Evolutionary conservation across 2,113 vertebrate species (phyloP).

Genomic region (Tupaia chinensis): DNA sequence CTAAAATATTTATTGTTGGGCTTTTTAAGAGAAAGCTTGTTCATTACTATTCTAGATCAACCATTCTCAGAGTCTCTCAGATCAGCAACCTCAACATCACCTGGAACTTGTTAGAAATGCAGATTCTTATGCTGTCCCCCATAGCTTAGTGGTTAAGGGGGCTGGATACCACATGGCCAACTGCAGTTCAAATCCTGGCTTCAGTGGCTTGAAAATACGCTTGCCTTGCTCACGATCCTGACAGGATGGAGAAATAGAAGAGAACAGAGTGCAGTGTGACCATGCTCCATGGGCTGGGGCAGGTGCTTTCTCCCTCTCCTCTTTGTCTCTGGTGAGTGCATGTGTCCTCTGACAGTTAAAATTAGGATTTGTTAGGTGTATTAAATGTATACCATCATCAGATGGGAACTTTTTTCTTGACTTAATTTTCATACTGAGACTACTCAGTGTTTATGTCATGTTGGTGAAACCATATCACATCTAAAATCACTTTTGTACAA

Average conservation of each 20-base stretch:
- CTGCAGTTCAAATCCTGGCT: too few relatives aligned
- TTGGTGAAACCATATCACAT: constrained; percentile 6
- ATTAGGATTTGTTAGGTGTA: neutral
- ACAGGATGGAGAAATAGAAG: too few relatives aligned
- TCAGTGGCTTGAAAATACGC: too few relatives aligned
- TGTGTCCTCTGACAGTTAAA: neutral
- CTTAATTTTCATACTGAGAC: constrained; percentile 5
- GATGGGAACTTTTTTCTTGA: constrained; percentile 40
- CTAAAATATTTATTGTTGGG: neutral
- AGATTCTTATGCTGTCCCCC: neutral
- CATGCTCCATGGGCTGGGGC: too few relatives aligned
- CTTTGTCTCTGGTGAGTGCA: too few relatives aligned
- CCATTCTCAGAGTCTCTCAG: neutral
- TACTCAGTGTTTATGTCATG: neutral
- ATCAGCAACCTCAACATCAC: neutral
- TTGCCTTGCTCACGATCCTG: too few relatives aligned
- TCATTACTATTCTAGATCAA: neutral
- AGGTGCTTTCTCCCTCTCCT: too few relatives aligned
- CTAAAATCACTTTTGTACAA: constrained; percentile 12
- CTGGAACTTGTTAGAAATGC: constrained; percentile 26
- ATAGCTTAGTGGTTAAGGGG: too few relatives aligned
- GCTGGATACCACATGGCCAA: too few relatives aligned
- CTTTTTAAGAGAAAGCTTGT: neutral
- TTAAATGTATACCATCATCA: neutral
- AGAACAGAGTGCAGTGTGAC: too few relatives aligned